Evolutionary conservation across 2,113 vertebrate genomes (phyloP), one percentile per base, ranked within the genome.

Genomic region (Lophius piscatorius): DNA sequence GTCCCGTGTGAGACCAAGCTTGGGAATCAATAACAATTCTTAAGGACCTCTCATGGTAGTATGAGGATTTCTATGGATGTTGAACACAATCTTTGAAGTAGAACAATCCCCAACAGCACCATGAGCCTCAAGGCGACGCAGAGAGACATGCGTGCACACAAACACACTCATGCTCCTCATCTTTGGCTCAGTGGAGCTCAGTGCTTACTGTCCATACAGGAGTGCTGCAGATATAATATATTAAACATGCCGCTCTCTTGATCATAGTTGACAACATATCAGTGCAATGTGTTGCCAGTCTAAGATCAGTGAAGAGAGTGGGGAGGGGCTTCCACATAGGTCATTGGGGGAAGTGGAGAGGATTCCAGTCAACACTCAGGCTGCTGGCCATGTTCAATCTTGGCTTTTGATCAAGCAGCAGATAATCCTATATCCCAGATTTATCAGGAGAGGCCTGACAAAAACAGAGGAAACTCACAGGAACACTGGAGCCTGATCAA

Each of bases 21-120:
- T 65, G 59, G 42, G 76, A 80, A 89, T 88, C 86, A 63, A 87
- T 89, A 80, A 34, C 64, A 48, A 69, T 85, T 82, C 82, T 64
- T 72, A 36, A 81, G 74, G 81, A 81, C 61, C 79, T 66, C 66
- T 84, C 47, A 34, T 39, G 67, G 56, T 4, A 55, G 70, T n/a
- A 3, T 54, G 69, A 80, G 81, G 70, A 78, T 81, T 83, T 75
- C 82, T 81, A 74, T 81, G 81, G 84, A 83, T 82, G 83, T 79
- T 31, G 64, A 81, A 76, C 52, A 40, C 61, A 73, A 64, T 76
- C 68, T 76, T 70, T 35, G 63, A 68, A 73, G 42, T 28, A 59
- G 52, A 74, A 29, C 57, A 31, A 29, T 34, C 28, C 54, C 46
- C 42, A 23, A 14, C 41, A 36, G 38, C 60, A n/a, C 18, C 21